Percentiles rank a stretch among this genome's conserved stretches.
Conservation (phyloP, 2,797 vertebrate genomes). For the Aselliscus stoliczkanus region DNA sequence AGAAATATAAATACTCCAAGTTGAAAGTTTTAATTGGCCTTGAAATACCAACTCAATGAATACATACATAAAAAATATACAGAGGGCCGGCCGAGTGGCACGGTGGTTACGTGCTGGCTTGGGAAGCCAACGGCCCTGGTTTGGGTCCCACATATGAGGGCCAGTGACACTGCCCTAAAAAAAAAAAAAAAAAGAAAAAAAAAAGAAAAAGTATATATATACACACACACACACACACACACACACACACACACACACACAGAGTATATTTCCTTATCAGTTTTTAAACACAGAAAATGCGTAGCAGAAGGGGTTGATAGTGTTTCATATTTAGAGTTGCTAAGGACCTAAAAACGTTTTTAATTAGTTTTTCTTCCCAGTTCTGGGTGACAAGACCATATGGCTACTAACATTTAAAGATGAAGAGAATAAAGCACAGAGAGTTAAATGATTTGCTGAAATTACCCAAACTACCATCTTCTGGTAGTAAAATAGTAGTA, state of each 20-base stretch:
- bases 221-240: too few species aligned
- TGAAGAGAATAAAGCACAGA: conserved; percentile 50
- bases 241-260: too few species aligned
- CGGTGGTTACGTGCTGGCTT: too few species aligned
- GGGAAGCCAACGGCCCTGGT: too few species aligned
- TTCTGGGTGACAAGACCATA: conserved; percentile 42
- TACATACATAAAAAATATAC: not conserved
- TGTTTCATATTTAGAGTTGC: conserved; percentile 33
- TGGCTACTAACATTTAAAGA: conserved; percentile 58
- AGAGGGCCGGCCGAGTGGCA: too few species aligned
- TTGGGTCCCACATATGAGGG: too few species aligned
- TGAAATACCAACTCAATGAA: conserved; percentile 35
- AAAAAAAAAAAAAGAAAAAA: too few species aligned
- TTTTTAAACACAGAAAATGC: conserved; percentile 23
- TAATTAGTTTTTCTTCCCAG: conserved; percentile 56
- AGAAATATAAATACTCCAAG: conserved; percentile 32
- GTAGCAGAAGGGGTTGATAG: conserved; percentile 15
- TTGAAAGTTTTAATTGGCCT: conserved; percentile 26
- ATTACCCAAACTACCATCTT: conserved; percentile 47
- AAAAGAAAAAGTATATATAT: too few species aligned
- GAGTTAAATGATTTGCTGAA: conserved; percentile 48
- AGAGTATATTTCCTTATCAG: conserved; percentile 34
- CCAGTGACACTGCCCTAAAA: too few species aligned
- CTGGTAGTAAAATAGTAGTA: conserved; percentile 42
- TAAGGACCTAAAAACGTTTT: conserved; percentile 26